phyloP scores from a whole-genome alignment of 1,140 invertebrate species.

The Hycleus cichorii region DNA sequence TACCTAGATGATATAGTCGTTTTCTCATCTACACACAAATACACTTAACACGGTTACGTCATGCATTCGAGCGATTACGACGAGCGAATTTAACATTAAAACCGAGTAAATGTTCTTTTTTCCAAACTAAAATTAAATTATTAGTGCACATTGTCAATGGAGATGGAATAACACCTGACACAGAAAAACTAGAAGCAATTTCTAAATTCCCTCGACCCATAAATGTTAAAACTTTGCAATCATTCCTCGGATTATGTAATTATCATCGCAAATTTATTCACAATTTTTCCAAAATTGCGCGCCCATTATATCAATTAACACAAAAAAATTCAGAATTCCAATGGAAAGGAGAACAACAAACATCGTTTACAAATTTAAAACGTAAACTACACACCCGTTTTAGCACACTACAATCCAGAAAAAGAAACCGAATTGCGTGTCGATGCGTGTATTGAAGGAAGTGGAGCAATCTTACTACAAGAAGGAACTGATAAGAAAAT shows the following conservation, averaged over 20 bases:
- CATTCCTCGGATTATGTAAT: slow-evolving; percentile 1
- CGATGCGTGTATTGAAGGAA: too few relatives aligned
- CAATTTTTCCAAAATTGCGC: background rate
- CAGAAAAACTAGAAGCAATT: background rate
- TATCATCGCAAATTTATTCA: slow-evolving; percentile 8
- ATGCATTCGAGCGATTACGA: background rate
- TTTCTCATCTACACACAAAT: background rate
- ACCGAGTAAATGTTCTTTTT: background rate
- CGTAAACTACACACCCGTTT: too few relatives aligned
- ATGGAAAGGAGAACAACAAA: background rate
- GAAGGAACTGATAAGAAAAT: too few relatives aligned
- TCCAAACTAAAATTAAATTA: background rate
- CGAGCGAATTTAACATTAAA: background rate
- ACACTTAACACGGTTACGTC: background rate
- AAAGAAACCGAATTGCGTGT: too few relatives aligned
- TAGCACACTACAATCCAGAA: too few relatives aligned
- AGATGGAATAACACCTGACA: background rate
- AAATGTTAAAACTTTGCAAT: background rate
- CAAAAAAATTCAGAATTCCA: background rate
- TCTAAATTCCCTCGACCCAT: slow-evolving; percentile 1
- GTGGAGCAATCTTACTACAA: too few relatives aligned
- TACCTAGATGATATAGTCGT: slow-evolving; percentile 14
- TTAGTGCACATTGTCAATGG: background rate
- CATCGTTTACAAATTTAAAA: background rate
- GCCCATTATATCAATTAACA: background rate